Conservation (phyloP, 2,113 vertebrate genomes). For the Condylura cristata region DNA sequence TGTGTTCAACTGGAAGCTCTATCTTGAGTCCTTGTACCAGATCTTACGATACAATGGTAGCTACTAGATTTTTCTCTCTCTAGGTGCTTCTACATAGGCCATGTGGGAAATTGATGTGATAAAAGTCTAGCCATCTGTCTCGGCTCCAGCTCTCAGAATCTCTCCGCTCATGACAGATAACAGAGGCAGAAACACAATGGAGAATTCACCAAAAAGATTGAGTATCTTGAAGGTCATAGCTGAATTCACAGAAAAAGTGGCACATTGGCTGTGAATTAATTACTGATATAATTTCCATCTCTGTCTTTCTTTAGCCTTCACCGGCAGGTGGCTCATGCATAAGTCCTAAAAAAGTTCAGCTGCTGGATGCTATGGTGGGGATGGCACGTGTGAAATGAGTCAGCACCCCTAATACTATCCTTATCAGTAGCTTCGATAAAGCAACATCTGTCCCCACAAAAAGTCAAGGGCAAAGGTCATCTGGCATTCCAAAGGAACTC, state of each 20-base stretch:
- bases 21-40: not conserved
- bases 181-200: not conserved
- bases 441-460: constrained; percentile 61
- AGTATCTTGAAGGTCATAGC: constrained; percentile 30
- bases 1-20: not conserved
- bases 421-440: constrained; percentile 58
- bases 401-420: not conserved
- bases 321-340: constrained; percentile 26
- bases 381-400: constrained; percentile 53
- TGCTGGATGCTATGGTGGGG: not conserved
- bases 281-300: constrained; percentile 32
- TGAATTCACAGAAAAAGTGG: constrained; percentile 22
- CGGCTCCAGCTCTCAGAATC: not conserved
- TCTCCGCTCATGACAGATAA: not conserved
- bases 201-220: not conserved
- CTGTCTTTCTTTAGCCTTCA: constrained; percentile 45
- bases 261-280: constrained; percentile 32
- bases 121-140: not conserved
- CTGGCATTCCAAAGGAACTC: constrained; percentile 65
- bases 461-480: constrained; percentile 79
- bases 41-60: not conserved
- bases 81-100: not conserved
- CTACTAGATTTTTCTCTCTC: not conserved
- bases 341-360: constrained; percentile 28
- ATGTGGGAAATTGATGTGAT: not conserved